Evolutionary conservation across 1,140 invertebrate species (phyloP), one percentile per base, ranked within the genome.

Genomic region (Papilio machaon): DNA sequence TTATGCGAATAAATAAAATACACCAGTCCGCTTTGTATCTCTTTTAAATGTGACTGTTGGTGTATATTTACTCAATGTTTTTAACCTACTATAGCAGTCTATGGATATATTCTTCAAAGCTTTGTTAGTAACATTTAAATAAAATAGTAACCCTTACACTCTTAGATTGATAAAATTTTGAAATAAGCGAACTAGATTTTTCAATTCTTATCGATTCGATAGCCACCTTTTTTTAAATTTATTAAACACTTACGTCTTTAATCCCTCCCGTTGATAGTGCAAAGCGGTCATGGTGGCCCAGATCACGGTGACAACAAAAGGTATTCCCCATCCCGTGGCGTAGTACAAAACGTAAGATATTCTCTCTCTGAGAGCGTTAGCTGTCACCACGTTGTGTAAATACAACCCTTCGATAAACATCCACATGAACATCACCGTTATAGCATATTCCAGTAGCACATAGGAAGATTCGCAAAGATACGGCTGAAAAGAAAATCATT

Each of bases 331-430:
- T 35, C 98, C 98, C 10, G 98, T 93, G 11, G 96, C 88, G 76
- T 97, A 96, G 91, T 97, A 98, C 4, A 97, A 92, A 7, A 95
- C 92, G 54, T 97, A 96, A 82, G 97, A 96, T 5, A 97, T 96
- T 67, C 96, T 96, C 75, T 97, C 97, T 89, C 98, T 96, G 87
- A 98, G 98, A 0, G 98, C 97, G 0, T 97, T 96, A 1, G 98
- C 96, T 87, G 98, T 97, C 17, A 97, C 96, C 91, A 98, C 96
- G 87, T 98, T 98, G 90, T 99, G 97, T 23, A 99, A 94, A 88
- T 98, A 98, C 19, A 98, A 94, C 1, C 98, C 98, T 90, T 98
- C 98, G 46, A 98, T 97, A 86, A 99, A 98, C 98, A 99, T 99
- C 98, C 98, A 99, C 96, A 97, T 97, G 88, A 99, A 99, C 96